Percentiles rank a stretch among this genome's conserved stretches.
phyloP scores from a whole-genome alignment of 2,113 vertebrate species.

The Syngnathus scovelli region DNA sequence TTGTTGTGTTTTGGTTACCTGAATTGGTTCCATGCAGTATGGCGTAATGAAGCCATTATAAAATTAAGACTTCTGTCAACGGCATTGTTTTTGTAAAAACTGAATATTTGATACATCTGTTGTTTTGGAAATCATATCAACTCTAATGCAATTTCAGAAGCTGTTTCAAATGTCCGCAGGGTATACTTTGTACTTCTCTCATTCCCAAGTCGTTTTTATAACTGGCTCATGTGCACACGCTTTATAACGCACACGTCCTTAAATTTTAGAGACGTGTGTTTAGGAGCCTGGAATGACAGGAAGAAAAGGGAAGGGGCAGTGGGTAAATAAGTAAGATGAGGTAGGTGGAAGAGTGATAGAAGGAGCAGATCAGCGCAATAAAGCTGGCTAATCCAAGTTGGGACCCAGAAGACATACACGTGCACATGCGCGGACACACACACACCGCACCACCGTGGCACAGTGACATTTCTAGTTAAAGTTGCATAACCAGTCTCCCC shows the following conservation, averaged over 20 bases:
- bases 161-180: constrained; percentile 39
- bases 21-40: background rate
- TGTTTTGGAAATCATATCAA: constrained; percentile 2
- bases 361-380: constrained; percentile 47
- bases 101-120: background rate
- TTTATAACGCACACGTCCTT: constrained; percentile 1
- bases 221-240: constrained; percentile 11
- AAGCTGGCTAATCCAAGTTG: constrained; percentile 53
- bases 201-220: constrained; percentile 11
- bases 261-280: constrained; percentile 1
- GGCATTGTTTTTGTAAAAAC: background rate
- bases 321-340: constrained; percentile 12
- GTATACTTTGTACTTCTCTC: constrained; percentile 48
- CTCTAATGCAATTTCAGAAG: constrained; percentile 28
- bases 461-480: constrained; percentile 64
- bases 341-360: constrained; percentile 23
- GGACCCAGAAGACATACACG: constrained; percentile 46
- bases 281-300: constrained; percentile 11
- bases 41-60: background rate
- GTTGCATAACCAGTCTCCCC: constrained; percentile 65
- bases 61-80: background rate
- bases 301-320: background rate
- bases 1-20: background rate
- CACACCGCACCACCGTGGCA: constrained; percentile 39
- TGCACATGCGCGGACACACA: constrained; percentile 16